Base-by-base conservation (phyloP, 2,113 vertebrate genomes). In the Tachysurus fulvidraco region DNA sequence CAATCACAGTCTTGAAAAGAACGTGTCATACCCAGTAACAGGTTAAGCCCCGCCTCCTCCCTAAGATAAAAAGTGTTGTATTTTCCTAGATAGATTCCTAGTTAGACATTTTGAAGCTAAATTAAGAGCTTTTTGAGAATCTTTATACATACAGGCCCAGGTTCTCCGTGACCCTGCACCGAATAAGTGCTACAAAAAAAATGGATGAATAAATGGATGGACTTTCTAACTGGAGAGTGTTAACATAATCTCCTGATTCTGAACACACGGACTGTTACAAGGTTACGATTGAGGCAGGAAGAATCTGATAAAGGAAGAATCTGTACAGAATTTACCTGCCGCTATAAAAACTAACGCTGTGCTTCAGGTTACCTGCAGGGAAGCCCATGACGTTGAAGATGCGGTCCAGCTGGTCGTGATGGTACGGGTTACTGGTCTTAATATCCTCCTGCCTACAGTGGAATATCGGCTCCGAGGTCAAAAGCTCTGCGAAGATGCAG, bases 351-450 rank as follows among this genome's bases (percentile, higher is more conserved):
- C 14, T 7, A 52, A 78, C 10, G 50, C 74, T 25, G 12, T 41
- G 71, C 11, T 21, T 55, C 50, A 16, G 17, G 44, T 41, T 84
- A 99, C 98, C 98, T 94, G 98, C 98, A 94, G 98, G 98, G 94
- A 99, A 99, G 93, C 98, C 98, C 98, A 99, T 99, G 93, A 99
- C 98, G 89, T 99, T 99, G 94, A 99, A 99, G 95, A 99, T 99
- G 94, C 98, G 98, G 95, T 99, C 98, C 95, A 99, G 96, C 95
- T 99, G 98, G 95, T 99, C 98, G 81, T 99, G 98, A 93, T 99
- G 98, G 95, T 99, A 99, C 57, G 98, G 98, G 90, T 99, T 99
- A 96, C 98, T 99, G 95, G 98, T 99, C 96, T 99, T 99, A 93
- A 99, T 99, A 94, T 99, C 98, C 93, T 99, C 98, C 95, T 99